Base-by-base conservation (phyloP, 2,113 vertebrate genomes). In the Hymenochirus boettgeri region DNA sequence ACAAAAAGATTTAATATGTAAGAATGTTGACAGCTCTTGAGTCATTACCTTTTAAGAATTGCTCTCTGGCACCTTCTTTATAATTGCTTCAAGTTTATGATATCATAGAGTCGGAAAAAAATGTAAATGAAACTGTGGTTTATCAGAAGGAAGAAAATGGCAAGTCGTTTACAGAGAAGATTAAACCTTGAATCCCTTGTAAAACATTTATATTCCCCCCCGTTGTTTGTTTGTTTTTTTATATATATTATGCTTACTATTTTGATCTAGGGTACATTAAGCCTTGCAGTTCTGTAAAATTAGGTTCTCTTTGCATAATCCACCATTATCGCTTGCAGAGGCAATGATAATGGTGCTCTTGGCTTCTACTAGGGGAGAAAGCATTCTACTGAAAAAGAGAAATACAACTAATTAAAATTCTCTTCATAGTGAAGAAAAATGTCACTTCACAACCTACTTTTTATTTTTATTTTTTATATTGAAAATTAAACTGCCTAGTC, bases 11-110 rank as follows among this genome's bases (percentile, higher is more conserved):
- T 35, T 59, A 51, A 42, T 42, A 42, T 26, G 56, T 29, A 17
- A 47, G 56, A 47, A 19, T 24, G 46, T 26, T 42, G 56, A 59
- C 54, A 51, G 55, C 45, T 26, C 27, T 52, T 59, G 50, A 51
- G 56, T 42, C 64, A 67, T 67, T 51, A 50, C 55, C 64, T 59
- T 59, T 59, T 52, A 58, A 37, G 64, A 59, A 67, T 59, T 46
- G 46, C 42, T 59, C 64, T 67, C 64, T 52, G 21, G 64, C 59
- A 56, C 31, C 24, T 59, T 51, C 17, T 52, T 42, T 24, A 25
- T 67, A 59, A 67, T 67, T 67, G 64, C 64, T 67, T 59, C 56
- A 67, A 48, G 64, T 57, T 67, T 67, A 59, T 59, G 64, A 59
- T 67, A 67, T 59, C 45, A 59, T 26, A 47, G 23, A 39, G 64